Conservation (phyloP, 2,113 vertebrate genomes). For the Chamaetylas fuelleborni region DNA sequence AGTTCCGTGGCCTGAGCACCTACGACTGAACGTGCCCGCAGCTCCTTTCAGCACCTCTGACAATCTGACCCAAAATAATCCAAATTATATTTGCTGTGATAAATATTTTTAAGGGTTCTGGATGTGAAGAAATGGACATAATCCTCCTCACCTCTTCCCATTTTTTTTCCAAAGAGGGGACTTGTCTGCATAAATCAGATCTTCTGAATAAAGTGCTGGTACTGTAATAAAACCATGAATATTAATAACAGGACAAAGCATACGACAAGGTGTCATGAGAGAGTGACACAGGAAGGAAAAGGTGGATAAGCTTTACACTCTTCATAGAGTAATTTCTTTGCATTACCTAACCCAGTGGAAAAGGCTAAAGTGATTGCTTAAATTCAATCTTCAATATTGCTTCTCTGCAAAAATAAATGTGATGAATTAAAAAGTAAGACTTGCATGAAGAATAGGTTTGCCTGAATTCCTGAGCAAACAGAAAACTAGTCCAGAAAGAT, state of each 20-base stretch:
- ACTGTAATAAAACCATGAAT: constrained; percentile 23
- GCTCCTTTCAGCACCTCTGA: neutral
- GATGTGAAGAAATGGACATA: neutral
- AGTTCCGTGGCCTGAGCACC: neutral
- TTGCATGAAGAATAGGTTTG: constrained; percentile 31
- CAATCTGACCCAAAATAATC: neutral
- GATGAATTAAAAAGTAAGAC: constrained; percentile 54
- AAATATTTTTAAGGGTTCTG: neutral
- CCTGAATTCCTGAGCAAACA: constrained; percentile 56
- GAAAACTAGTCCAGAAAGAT: constrained; percentile 17
- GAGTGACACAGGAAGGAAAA: neutral
- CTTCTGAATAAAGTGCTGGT: neutral
- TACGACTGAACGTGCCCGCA: rapidly evolving
- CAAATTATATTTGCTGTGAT: neutral
- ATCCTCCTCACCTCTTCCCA: neutral
- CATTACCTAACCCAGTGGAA: constrained; percentile 39
- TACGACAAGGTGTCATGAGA: neutral
- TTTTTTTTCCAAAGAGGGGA: neutral
- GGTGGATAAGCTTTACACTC: constrained; percentile 9
- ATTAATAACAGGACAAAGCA: constrained; percentile 22
- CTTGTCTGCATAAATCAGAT: neutral
- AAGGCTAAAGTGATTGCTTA: constrained; percentile 43
- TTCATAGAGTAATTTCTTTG: constrained; percentile 40
- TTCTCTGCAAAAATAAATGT: constrained; percentile 40
- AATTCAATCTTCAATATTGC: constrained; percentile 44